Conservation (phyloP, 1,140 invertebrate species). For the Drosophila tropicalis region DNA sequence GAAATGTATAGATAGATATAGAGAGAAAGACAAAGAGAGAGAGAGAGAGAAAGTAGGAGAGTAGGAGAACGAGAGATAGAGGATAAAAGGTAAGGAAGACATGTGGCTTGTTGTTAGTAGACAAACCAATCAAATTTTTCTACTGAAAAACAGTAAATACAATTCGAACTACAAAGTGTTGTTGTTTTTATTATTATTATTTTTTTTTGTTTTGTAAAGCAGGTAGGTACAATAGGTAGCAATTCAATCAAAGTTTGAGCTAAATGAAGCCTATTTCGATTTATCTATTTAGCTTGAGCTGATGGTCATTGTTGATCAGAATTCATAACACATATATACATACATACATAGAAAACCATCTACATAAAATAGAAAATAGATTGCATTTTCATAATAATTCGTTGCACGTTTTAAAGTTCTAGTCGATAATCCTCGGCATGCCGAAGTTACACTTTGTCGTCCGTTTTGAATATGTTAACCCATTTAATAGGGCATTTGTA, state of each 20-base stretch:
- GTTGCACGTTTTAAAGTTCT: not conserved
- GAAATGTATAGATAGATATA: conserved; percentile 17
- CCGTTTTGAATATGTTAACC: not conserved
- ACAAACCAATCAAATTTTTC: conserved; percentile 17
- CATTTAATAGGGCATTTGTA: not conserved
- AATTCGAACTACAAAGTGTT: conserved; percentile 29
- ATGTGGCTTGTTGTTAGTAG: conserved; percentile 21
- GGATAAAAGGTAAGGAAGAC: conserved; percentile 12
- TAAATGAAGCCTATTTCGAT: conserved; percentile 18
- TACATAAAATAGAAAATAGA: not conserved
- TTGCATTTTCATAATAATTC: not conserved
- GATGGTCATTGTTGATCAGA: conserved; percentile 3
- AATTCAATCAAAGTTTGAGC: conserved; percentile 7
- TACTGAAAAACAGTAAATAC: conserved; percentile 25
- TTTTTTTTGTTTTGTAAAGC: not conserved
- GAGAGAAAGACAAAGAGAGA: conserved; percentile 6
- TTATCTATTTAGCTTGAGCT: conserved; percentile 1
- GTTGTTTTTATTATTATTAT: too few species aligned
- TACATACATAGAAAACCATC: conserved; percentile 20
- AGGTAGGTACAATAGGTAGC: conserved; percentile 18
- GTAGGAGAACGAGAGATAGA: conserved; percentile 17
- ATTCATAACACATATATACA: conserved; percentile 15
- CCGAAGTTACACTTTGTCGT: conserved; percentile 13
- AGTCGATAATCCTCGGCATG: conserved; percentile 18
- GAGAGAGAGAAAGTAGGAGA: conserved; percentile 8